Evolutionary conservation across 2,113 vertebrate species (phyloP), one percentile per base, ranked within the genome.

Genomic region (Balaeniceps rex): DNA sequence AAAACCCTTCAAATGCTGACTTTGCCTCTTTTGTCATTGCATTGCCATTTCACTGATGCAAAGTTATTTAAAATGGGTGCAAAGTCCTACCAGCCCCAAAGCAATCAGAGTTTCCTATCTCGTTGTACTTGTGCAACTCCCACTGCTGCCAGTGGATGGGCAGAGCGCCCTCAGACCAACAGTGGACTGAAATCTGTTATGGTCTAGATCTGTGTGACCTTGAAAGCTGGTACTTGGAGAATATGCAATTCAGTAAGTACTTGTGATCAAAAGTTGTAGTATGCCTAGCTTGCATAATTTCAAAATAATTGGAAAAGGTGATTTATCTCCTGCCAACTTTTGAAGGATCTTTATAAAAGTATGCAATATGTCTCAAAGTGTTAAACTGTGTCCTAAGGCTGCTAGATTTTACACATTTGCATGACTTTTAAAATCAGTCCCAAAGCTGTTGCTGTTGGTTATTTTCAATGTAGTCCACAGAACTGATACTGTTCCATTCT

Each of bases 381-480:
- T 87, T 96, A 97, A 96, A 96, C 69, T 88, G 66, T 97, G 95
- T 95, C 95, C 95, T 93, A 96, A 96, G 97, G 93, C 96, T 98
- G 95, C 95, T 97, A 91, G 61, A 92, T 96, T 97, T 98, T 96
- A 98, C 97, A 97, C 87, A 95, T 96, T 97, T 97, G 92, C 97
- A 97, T 95, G 90, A 95, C 69, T 97, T 93, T 83, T 95, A 40
- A 94, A 96, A 98, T 98, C 95, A 93, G 95, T 96, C 80, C 79
- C 92, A 93, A 92, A 90, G 87, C 83, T 81, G 92, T 95, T 95
- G 89, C 77, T 89, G 93, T 97, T 2, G 4, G 87, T 93, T 97
- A 92, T 97, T 96, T 96, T 96, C 94, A 95, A 97, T 89, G 61
- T 64, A 80, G 86, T 87, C 90, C 94, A n/a, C 93, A 93, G 86